Evolutionary conservation across 2,797 vertebrate species (phyloP).

Genomic region (Sus cebifrons): DNA sequence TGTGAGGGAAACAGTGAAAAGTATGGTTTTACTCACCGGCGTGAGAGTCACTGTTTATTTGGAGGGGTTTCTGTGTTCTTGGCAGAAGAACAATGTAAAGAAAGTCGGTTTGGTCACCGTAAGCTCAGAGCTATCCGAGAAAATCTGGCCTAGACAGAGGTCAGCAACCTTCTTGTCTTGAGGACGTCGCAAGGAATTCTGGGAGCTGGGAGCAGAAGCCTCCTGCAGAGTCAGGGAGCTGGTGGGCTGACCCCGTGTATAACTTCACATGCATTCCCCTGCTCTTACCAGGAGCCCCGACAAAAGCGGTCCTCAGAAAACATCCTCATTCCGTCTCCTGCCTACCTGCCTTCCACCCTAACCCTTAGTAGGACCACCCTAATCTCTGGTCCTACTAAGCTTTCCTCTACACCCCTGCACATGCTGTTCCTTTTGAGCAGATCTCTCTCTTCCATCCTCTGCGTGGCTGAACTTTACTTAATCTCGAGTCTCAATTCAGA

Average conservation of each 20-base stretch:
- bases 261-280: background rate
- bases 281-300: background rate
- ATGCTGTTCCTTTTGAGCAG: background rate
- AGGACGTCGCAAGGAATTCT: background rate
- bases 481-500: background rate
- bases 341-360: background rate
- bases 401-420: background rate
- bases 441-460: background rate
- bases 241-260: background rate
- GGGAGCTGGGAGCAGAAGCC: background rate
- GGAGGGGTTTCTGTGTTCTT: slow-evolving; percentile 69
- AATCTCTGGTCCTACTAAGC: background rate
- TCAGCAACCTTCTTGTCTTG: background rate
- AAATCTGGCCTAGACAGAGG: slow-evolving; percentile 64
- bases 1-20: slow-evolving; percentile 45
- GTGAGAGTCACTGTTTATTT: slow-evolving; percentile 45
- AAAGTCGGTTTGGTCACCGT: slow-evolving; percentile 65
- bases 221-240: background rate
- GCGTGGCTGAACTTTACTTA: background rate
- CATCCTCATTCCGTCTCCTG: background rate
- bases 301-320: background rate
- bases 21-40: slow-evolving; percentile 48
- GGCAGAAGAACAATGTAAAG: slow-evolving; percentile 67
- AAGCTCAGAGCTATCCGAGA: slow-evolving; percentile 73
- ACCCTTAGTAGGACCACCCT: background rate